Base-by-base conservation (phyloP, 1,140 invertebrate genomes). In the Drosophila pseudoobscura region DNA sequence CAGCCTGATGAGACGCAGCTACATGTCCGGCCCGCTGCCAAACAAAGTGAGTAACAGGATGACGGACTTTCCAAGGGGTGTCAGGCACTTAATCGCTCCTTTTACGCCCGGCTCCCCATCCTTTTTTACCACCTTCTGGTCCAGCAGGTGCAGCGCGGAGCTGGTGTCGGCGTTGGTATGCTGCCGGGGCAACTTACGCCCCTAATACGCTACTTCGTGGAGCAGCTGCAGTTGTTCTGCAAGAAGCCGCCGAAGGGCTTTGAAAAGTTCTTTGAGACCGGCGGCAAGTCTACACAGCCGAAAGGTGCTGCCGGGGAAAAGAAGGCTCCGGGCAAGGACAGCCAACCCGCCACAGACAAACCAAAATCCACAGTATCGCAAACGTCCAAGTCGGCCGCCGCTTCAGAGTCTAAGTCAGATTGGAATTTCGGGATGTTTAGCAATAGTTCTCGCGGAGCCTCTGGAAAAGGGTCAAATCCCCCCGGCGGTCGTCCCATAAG, bases 231-330 rank as follows among this genome's bases (percentile, higher is more conserved):
- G 15, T 17, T 78, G 22, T 79, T 91, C 3, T 91, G 91, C 69
- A 91, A 91, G 35, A 91, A 92, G 45, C 94, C 95, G 7, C 90
- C 97, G 0, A 97, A 98, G 93, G 97, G 97, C 17, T 98, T 98
- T 92, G 97, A 97, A 91, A 98, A 98, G 82, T 98, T 96, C 91
- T 98, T 96, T 80, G 94, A 95, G 90, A 94, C 93, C 68, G 91
- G 91, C 75, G 92, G 92, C 52, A 92, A 73, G 13, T 71, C 63
- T 0, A 46, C 58, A 9, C 52, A 52, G 20, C 63, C 71, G 2
- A 62, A 89, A 65, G 70, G 64, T 64, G 51, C 73, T 20, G 56
- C 11, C 11, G 35, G 11, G 11, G 35, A 39, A 4, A 39, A 39
- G 4, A 39, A 39, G 11, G 4, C 35, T 4, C 0, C 60, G 35